Evolutionary conservation across 2,888 invertebrate species (phyloP), one percentile per base, ranked within the genome.

Genomic region (Synergus itoensis): DNA sequence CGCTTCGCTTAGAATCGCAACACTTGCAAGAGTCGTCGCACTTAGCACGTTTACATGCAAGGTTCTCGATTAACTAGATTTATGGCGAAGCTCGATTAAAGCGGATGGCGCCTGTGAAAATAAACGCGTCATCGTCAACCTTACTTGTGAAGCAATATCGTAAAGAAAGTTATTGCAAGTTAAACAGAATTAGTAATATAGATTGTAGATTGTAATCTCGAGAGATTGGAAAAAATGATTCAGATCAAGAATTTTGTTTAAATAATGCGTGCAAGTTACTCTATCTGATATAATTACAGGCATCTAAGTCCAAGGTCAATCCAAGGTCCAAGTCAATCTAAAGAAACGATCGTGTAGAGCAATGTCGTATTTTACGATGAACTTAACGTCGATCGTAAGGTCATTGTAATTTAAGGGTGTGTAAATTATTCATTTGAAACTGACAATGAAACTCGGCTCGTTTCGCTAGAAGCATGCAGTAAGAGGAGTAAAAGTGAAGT

Each of bases 1-100:
- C 11, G 73, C 73, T 73, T 73, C 53, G 40, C 73, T 73, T 73
- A 73, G 73, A 73, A 73, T 73, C 36, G 73, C 73, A 73, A 73
- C 73, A 73, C 73, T 73, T 73, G 53, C 73, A 14, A 36, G 53
- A 53, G 73, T 53, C 48, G 73, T 53, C 73, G 73, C 73, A 73
- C 73, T 53, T 73, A 73, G 53, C 53, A 18, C 36, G 53, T 53
- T 36, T 73, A 73, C 53, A 73, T 4, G 73, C 53, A 53, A 12
- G 53, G 53, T 36, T 36, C 73, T 40, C 53, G 73, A 73, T 73
- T 73, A 73, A 73, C 73, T 53, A 53, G 73, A 73, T 73, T 73
- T 73, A 73, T 73, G 53, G 73, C 48, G 36, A 36, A 36, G 53
- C 73, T 73, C 73, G 73, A 73, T 73, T 73, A 73, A 73, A n/a